Conservation (phyloP, 2,113 vertebrate species). For the Gymnorhina tibicen region DNA sequence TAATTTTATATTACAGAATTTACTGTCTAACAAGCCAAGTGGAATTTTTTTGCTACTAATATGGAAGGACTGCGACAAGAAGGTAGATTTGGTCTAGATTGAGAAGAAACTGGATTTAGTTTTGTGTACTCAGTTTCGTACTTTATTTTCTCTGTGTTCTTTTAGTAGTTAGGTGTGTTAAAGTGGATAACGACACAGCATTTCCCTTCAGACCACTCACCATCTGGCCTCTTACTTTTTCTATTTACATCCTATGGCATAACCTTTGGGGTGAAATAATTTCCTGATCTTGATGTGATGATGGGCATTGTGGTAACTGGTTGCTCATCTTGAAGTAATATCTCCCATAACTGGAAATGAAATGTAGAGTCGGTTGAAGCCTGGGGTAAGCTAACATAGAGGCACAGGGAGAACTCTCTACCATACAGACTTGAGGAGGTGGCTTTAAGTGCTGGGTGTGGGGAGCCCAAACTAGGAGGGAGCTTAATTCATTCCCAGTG, state of each 20-base stretch:
- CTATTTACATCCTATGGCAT: not conserved
- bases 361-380: not conserved
- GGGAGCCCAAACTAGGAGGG: not conserved
- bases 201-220: not conserved
- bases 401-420: not conserved
- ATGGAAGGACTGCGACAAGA: not conserved
- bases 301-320: not conserved
- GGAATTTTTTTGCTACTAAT: not conserved
- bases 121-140: not conserved
- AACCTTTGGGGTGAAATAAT: not conserved
- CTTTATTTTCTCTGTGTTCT: not conserved
- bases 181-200: not conserved
- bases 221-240: not conserved
- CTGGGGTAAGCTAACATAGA: fast-evolving
- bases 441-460: not conserved
- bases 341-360: not conserved
- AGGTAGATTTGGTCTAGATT: not conserved
- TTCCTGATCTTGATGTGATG: not conserved
- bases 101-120: not conserved
- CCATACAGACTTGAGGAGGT: not conserved
- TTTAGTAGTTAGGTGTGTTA: not conserved
- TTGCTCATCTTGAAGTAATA: not conserved
- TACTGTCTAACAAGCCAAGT: not conserved
- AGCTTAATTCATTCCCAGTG: not conserved
- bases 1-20: not conserved